A percentile compares a stretch with the other conserved stretches of the same genome.
These are phyloP conservation scores for Vanessa cardui DNA, from an alignment of 2,888 invertebrate species.

Conservation along the genomic window DNA sequence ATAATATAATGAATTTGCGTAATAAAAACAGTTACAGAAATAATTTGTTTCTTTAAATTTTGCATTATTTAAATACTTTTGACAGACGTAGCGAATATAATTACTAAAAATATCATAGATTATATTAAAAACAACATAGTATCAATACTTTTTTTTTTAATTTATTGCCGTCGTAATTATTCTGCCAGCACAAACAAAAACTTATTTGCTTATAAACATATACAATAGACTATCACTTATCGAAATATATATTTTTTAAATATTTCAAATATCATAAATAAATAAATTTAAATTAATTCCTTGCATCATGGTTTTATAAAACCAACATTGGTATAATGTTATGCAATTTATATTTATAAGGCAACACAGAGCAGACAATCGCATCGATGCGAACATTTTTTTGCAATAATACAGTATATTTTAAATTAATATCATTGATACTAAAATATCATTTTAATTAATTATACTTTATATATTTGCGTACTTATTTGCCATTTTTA, in stretches of 20 bases:
- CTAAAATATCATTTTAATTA: neutral
- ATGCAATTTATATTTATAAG: constrained; percentile 19
- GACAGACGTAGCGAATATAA: too few species aligned
- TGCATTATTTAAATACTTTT: too few species aligned
- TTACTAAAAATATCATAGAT: too few species aligned
- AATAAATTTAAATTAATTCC: constrained; percentile 18
- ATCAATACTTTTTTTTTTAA: too few species aligned
- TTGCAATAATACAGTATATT: constrained; percentile 3
- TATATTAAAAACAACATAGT: too few species aligned
- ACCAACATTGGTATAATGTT: constrained; percentile 11
- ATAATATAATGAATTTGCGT: too few species aligned
- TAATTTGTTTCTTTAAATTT: too few species aligned
- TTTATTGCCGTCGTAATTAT: too few species aligned
- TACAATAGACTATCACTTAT: neutral
- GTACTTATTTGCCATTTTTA: too few species aligned
- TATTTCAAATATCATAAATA: constrained; percentile 14
- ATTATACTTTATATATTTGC: neutral
- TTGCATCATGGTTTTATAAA: constrained; percentile 15
- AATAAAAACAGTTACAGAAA: too few species aligned
- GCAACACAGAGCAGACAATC: constrained; percentile 16
- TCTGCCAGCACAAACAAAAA: neutral
- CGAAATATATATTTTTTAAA: neutral
- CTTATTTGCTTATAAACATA: neutral
- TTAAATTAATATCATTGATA: constrained; percentile 1
- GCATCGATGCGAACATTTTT: constrained; percentile 3